Conservation (phyloP, 2,113 vertebrate genomes). For the Bucco capensis region DNA sequence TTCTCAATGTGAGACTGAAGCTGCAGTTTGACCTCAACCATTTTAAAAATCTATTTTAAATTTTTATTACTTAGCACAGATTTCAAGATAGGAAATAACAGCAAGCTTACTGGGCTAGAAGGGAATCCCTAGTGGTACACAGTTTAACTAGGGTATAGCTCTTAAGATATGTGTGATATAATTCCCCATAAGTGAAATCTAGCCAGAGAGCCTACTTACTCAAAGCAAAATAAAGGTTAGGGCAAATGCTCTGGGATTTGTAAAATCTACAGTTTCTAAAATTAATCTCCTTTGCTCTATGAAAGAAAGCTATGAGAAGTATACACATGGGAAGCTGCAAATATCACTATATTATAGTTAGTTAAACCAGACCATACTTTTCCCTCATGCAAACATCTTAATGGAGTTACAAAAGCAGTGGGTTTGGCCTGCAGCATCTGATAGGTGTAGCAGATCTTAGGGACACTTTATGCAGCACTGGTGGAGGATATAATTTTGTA, state of each 20-base stretch:
- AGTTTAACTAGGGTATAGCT: neutral
- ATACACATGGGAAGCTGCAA: neutral
- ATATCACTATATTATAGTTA: neutral
- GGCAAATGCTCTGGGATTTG: neutral
- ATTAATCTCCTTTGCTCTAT: neutral
- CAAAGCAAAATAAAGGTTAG: neutral
- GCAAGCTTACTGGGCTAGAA: slow-evolving; percentile 20
- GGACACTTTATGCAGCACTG: neutral
- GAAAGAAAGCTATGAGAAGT: neutral
- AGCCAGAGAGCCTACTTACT: neutral
- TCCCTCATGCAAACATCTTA: neutral
- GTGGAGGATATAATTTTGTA: neutral
- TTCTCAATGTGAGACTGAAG: slow-evolving; percentile 2
- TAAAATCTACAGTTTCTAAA: slow-evolving; percentile 8
- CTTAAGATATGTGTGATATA: slow-evolving; percentile 30
- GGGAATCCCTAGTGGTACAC: neutral
- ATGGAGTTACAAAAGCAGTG: neutral
- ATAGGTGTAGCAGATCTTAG: neutral
- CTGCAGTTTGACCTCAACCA: neutral
- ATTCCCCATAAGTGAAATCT: neutral
- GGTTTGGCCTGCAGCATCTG: neutral
- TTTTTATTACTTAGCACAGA: slow-evolving; percentile 23
- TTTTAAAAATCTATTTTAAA: neutral
- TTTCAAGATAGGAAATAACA: slow-evolving; percentile 15
- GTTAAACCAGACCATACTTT: neutral